These are phyloP conservation scores for Halocaridina rubra DNA, from an alignment of 2,888 invertebrate genomes.

Conservation along the genomic window DNA sequence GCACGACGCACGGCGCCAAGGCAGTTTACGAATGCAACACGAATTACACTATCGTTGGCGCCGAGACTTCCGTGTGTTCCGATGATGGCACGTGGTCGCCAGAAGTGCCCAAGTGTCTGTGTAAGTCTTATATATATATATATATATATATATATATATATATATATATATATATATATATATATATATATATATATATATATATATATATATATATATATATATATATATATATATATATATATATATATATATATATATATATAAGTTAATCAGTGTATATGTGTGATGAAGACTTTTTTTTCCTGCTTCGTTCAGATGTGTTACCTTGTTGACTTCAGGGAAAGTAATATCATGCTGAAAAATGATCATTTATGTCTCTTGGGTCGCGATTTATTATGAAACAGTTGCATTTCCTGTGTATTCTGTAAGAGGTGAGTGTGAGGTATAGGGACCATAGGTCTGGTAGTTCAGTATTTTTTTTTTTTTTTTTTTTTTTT, in stretches of 20 bases:
- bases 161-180: not conserved
- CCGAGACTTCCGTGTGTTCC: conserved; percentile 78
- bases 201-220: not conserved
- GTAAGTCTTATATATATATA: conserved; percentile 71
- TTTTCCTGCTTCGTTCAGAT: no score
- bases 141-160: not conserved
- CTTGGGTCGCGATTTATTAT: no score
- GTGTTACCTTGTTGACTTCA: no score
- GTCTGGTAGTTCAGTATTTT: no score
- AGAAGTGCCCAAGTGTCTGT: conserved; percentile 84
- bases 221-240: not conserved
- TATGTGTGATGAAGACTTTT: not conserved
- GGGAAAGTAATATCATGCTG: no score
- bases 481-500: no score
- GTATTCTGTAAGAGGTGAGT: no score
- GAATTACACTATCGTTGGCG: conserved; percentile 86
- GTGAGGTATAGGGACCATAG: no score
- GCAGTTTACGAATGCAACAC: conserved; percentile 83
- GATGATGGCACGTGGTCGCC: conserved; percentile 87
- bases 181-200: not conserved
- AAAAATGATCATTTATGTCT: no score
- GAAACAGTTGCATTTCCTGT: no score
- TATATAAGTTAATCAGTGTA: not conserved
- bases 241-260: not conserved
- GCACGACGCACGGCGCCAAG: conserved; percentile 83